Conservation (phyloP, 2,113 vertebrate species). For the Chaetodon trifascialis region DNA sequence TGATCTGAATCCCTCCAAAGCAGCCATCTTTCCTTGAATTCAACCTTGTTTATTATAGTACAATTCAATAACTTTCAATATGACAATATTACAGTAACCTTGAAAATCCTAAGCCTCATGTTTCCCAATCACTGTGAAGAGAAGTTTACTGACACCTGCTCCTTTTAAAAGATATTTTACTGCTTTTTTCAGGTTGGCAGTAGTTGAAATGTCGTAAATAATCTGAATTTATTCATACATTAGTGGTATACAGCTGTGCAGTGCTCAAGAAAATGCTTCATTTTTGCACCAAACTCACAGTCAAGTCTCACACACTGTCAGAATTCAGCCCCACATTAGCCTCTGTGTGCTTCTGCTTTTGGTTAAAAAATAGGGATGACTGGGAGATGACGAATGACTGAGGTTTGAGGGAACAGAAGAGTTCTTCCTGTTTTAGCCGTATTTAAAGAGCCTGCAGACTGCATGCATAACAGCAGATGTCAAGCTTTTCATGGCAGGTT, state of each 20-base stretch:
- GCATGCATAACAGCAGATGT: conserved; percentile 20
- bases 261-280: background rate
- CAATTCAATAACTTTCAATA: background rate
- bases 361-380: conserved; percentile 61
- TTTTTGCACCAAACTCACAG: background rate
- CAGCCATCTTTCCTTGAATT: background rate
- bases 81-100: background rate
- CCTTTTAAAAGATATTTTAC: background rate
- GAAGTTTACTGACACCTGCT: background rate
- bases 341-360: conserved; percentile 61
- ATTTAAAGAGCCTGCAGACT: conserved; percentile 39
- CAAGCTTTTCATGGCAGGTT: background rate
- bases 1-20: background rate
- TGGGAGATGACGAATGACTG: conserved; percentile 57
- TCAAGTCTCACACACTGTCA: background rate
- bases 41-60: background rate
- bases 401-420: conserved; percentile 13
- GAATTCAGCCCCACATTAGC: background rate
- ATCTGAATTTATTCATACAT: background rate
- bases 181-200: background rate
- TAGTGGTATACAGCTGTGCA: background rate
- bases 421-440: conserved; percentile 57
- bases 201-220: background rate
- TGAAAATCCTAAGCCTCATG: too few relatives aligned
- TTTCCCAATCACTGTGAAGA: background rate